These are phyloP conservation scores for Heterodera filipjevi DNA, from an alignment of 2,888 invertebrate genomes.

Conservation along the genomic window DNA sequence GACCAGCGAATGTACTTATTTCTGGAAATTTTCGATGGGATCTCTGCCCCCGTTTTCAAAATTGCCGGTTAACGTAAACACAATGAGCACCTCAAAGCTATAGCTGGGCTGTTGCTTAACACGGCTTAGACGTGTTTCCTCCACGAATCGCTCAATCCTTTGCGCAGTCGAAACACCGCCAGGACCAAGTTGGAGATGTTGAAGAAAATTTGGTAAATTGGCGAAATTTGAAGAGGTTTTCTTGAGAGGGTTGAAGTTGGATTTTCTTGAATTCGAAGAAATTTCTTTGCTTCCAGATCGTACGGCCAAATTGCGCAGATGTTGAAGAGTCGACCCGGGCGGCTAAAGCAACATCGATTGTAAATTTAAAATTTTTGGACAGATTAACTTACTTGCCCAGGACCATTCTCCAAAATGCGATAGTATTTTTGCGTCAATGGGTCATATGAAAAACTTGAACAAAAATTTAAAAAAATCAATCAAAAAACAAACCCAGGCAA, in stretches of 20 bases:
- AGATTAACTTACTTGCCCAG: slow-evolving; percentile 33
- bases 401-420: slow-evolving; percentile 39
- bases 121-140: slow-evolving; percentile 25
- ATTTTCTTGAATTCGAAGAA: not conserved
- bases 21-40: too few relatives aligned
- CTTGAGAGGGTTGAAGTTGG: not conserved
- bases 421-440: slow-evolving; percentile 47
- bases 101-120: slow-evolving; percentile 32
- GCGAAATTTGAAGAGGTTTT: not conserved
- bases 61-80: not conserved
- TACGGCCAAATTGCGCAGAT: slow-evolving; percentile 19
- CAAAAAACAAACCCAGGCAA: slow-evolving; percentile 27
- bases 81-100: slow-evolving; percentile 24
- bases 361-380: not conserved
- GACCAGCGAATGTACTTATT: too few relatives aligned
- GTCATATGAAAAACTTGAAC: slow-evolving; percentile 44
- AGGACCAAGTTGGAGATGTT: not conserved
- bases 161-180: not conserved
- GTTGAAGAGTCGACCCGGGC: slow-evolving; percentile 29
- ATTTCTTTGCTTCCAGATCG: slow-evolving; percentile 19
- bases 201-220: slow-evolving; percentile 5
- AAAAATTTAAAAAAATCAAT: not conserved
- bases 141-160: slow-evolving; percentile 23
- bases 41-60: too few relatives aligned
- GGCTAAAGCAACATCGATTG: slow-evolving; percentile 25